Evolutionary conservation across 1,140 invertebrate species (phyloP).

Genomic region (Ctenoplectra terminalis): DNA sequence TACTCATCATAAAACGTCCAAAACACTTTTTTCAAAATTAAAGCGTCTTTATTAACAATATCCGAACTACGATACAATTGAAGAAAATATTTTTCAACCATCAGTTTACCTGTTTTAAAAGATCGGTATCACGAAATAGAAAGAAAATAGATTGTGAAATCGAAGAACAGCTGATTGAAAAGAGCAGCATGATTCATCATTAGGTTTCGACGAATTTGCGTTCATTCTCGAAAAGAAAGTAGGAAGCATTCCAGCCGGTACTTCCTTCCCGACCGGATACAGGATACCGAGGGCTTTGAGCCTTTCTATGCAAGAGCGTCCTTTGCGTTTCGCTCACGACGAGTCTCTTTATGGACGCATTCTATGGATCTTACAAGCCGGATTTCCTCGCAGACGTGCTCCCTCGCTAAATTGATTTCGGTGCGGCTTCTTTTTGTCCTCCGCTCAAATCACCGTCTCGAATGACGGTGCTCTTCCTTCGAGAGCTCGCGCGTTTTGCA

Average conservation of each 20-base stretch:
- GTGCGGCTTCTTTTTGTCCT: slow-evolving; percentile 80
- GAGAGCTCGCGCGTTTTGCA: neutral
- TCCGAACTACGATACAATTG: too few relatives aligned
- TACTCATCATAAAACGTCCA: too few relatives aligned
- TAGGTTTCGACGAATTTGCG: slow-evolving; percentile 53
- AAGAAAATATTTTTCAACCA: too few relatives aligned
- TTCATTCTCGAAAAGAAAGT: slow-evolving; percentile 46
- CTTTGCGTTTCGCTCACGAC: slow-evolving; percentile 50
- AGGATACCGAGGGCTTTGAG: slow-evolving; percentile 52
- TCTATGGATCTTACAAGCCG: slow-evolving; percentile 78
- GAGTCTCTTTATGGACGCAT: slow-evolving; percentile 75
- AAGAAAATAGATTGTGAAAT: too few relatives aligned
- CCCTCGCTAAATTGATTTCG: slow-evolving; percentile 77
- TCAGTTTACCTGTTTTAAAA: too few relatives aligned
- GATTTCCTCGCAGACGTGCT: slow-evolving; percentile 77
- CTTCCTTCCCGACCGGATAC: slow-evolving; percentile 44
- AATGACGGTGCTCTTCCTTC: slow-evolving; percentile 25
- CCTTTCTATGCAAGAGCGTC: slow-evolving; percentile 33
- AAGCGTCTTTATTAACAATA: too few relatives aligned
- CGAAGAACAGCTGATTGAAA: neutral
- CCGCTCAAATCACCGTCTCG: too few relatives aligned
- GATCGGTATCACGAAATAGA: too few relatives aligned
- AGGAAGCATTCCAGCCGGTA: slow-evolving; percentile 35
- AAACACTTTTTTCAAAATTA: too few relatives aligned
- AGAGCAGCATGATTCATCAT: neutral